A percentile compares a stretch with the other conserved stretches of the same genome.
Conservation (phyloP, 2,888 invertebrate species). For the Brachyptera putata region DNA sequence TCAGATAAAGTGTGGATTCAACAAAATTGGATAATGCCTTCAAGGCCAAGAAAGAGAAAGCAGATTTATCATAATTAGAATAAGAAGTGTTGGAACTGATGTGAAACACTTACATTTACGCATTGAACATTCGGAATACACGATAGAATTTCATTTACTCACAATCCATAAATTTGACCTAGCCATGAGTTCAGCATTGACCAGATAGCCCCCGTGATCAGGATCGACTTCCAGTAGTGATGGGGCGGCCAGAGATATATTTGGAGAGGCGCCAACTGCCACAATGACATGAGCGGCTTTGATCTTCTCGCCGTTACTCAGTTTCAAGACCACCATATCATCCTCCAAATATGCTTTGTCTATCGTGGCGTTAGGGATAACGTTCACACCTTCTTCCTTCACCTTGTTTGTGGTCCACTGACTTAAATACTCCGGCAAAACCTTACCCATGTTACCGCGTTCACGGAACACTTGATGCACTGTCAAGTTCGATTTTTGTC, state of each 20-base stretch:
- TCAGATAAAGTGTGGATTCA: too few species aligned
- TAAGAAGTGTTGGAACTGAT: too few species aligned
- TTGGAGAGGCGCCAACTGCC: constrained; percentile 78
- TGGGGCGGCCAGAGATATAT: constrained; percentile 66
- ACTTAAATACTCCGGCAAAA: constrained; percentile 86
- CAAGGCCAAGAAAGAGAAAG: too few species aligned
- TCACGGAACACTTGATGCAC: constrained; percentile 83
- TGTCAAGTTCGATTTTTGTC: constrained; percentile 45
- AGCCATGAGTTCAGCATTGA: constrained; percentile 88
- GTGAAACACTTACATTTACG: too few species aligned
- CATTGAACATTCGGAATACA: too few species aligned
- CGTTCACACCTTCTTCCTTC: constrained; percentile 62
- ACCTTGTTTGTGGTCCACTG: constrained; percentile 80
- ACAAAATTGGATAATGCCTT: too few species aligned
- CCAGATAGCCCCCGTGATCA: constrained; percentile 76
- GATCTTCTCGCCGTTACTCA: constrained; percentile 38
- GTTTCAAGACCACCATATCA: constrained; percentile 41
- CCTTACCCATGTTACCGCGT: constrained; percentile 74
- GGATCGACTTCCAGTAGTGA: constrained; percentile 78
- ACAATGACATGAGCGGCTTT: constrained; percentile 65
- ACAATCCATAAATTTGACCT: constrained; percentile 72
- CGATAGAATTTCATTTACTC: too few species aligned
- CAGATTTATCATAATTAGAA: too few species aligned
- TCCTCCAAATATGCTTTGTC: constrained; percentile 43
- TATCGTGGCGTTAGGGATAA: constrained; percentile 50